These are phyloP conservation scores for Sialis fuliginosa DNA, from an alignment of 2,888 invertebrate species.

Conservation along the genomic window DNA sequence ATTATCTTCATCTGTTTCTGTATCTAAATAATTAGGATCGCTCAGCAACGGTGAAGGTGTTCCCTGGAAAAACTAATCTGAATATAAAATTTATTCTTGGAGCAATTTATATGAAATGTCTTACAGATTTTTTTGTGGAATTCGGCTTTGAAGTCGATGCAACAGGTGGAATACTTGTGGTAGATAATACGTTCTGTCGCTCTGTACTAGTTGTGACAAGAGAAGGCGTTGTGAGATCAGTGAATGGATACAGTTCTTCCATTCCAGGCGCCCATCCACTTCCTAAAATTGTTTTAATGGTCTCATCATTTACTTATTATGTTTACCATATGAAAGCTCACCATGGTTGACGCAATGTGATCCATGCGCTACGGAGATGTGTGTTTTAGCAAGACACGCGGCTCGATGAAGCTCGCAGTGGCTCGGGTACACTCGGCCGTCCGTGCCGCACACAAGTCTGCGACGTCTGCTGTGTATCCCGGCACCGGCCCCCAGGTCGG, in stretches of 20 bases:
- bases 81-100: not conserved
- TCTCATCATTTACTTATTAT: conserved; percentile 4
- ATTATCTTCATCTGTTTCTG: conserved; percentile 19
- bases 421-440: conserved; percentile 46
- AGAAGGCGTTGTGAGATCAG: conserved; percentile 9
- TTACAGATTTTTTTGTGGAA: not conserved
- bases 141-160: not conserved
- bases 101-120: not conserved
- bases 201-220: conserved; percentile 9
- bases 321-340: conserved; percentile 11
- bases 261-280: conserved; percentile 22
- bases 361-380: conserved; percentile 34
- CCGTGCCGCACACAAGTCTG: conserved; percentile 44
- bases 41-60: not conserved
- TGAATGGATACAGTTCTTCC: conserved; percentile 13
- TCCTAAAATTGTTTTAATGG: conserved; percentile 13
- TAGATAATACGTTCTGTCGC: not conserved
- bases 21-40: conserved; percentile 12
- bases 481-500: not conserved
- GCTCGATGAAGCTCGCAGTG: conserved; percentile 48
- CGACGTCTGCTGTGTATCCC: conserved; percentile 22
- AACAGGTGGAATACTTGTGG: no score
- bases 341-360: conserved; percentile 30
- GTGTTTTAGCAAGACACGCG: conserved; percentile 34
- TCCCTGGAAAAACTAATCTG: not conserved